Base-by-base conservation (phyloP, 2,113 vertebrate species). In the Archocentrus centrarchus region DNA sequence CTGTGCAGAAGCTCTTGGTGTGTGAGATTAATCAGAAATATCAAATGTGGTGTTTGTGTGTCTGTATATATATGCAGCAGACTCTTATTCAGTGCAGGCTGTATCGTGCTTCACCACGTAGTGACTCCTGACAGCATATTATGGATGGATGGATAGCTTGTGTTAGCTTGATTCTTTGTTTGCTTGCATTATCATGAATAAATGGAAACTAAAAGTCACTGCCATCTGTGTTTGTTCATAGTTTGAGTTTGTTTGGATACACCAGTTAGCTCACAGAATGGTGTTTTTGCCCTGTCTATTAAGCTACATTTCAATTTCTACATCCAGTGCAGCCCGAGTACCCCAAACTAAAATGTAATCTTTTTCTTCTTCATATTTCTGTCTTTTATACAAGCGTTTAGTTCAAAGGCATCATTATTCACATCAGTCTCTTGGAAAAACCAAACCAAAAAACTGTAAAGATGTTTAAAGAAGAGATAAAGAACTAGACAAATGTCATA, bases 141-240 rank as follows among this genome's bases (percentile, higher is more conserved):
- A 58, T 30, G 11, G 47, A 18, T 30, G 15, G 50, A 64, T 75
- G 44, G 47, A 76, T 55, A 3, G 58, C 76, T 30, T 59, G 15
- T 59, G 11, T 63, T 53, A 64, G 60, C 27, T 53, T 57, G 11
- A 44, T 14, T 70, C 68, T 81, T 37, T 11, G 22, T 59, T 41
- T 64, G 3, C 60, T 77, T 73, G 64, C 15, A n/a, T 80, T 79
- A 37, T 73, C 30, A 20, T 55, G 77, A 89, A 76, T 79, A 66
- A 75, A 80, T 82, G 66, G 81, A 86, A 86, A 86, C 58, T 39
- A 82, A 11, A 77, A 77, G 62, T 77, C 32, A 59, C 20, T 59
- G 17, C 11, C 86, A 80, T 84, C 59, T 82, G 63, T 47, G 39
- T 87, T 47, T 86, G 77, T 70, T 81, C 59, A 62, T 80, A 32